Evolutionary conservation across 1,140 invertebrate species (phyloP), one percentile per base, ranked within the genome.

Genomic region (Eupeodes corollae): DNA sequence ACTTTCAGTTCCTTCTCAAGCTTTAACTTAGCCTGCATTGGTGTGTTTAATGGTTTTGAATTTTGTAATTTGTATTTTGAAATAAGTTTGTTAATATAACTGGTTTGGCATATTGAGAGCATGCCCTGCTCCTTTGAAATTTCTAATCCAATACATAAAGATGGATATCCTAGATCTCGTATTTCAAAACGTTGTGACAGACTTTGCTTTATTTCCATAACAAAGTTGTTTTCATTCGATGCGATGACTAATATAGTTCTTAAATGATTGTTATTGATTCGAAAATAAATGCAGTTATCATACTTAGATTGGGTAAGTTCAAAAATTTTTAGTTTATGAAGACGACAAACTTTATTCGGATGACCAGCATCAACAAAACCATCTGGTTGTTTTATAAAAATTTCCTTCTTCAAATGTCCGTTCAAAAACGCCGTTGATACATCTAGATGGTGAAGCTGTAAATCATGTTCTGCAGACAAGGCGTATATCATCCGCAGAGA

Each of bases 341-440:
- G 44, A 30, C 21, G 44, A 44, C 57, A 67, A 12, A 66, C 57
- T 54, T 56, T 42, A 15, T 44, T 18, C 15, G 12, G 15, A 16
- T 48, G 15, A 42, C 40, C 16, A 8, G 31, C 48, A 12, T 42
- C n/a, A 31, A 46, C 19, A 44, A 35, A 46, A 15, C 34, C 38
- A 35, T 35, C 32, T 12, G 71, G 69, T 49, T 63, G 58, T 19
- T 57, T 37, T 61, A 70, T 66, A 43, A 53, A 73, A 5, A 73
- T 62, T 8, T 70, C 58, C 50, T 65, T 61, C 19, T 62, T 55
- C 54, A 73, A 54, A 9, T 57, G 44, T 35, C 59, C 62, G 50
- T 58, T 55, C 10, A 62, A 38, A 49, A 59, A 68, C 6, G 65
- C 62, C 19, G 57, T 54, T 30, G 59, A 44, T 12, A 58, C 61